Evolutionary conservation across 2,888 invertebrate genomes (phyloP), one percentile per base, ranked within the genome.

Genomic region (Petrophora chlorosata): DNA sequence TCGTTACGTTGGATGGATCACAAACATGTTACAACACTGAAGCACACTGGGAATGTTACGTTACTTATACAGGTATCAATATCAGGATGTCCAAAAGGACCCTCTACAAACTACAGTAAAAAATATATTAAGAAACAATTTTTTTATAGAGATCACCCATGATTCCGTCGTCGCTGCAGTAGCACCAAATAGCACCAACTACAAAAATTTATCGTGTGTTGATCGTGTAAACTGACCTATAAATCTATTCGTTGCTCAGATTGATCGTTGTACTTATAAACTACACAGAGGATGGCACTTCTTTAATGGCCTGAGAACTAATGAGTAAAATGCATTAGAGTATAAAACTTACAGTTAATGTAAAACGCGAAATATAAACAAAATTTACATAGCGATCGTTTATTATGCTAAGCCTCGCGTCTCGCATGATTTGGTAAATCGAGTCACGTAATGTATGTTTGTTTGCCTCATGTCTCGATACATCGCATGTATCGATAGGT

Each of bases 291-390:
- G 84, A 90, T 90, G 90, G 90, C 90, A 90, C 90, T 85, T 82
- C 72, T 76, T 82, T 82, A 86, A 90, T 90, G 90, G 90, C 90
- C 89, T 88, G 88, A 87, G 85, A 89, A 87, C 89, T 86, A 79
- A 81, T 84, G 84, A 85, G 85, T 89, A 89, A 89, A 89, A 90
- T 89, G 88, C 87, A 89, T 85, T 82, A 88, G 77, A 88, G 76
- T 83, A 82, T 79, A 79, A 78, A 76, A 65, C 82, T 81, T 81
- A 81, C 59, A 81, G 71, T 79, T 48, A 72, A 70, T 65, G 73
- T 75, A 78, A 38, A 63, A 65, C 65, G 60, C 60, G 65, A 73
- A 76, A 72, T 79, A 81, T 84, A 79, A 80, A 82, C 79, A 72
- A 67, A 71, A 72, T 73, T 61, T 73, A 75, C 70, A 70, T 63